These are phyloP conservation scores for Palloptera scutellata DNA, from an alignment of 2,888 invertebrate species.

Conservation along the genomic window DNA sequence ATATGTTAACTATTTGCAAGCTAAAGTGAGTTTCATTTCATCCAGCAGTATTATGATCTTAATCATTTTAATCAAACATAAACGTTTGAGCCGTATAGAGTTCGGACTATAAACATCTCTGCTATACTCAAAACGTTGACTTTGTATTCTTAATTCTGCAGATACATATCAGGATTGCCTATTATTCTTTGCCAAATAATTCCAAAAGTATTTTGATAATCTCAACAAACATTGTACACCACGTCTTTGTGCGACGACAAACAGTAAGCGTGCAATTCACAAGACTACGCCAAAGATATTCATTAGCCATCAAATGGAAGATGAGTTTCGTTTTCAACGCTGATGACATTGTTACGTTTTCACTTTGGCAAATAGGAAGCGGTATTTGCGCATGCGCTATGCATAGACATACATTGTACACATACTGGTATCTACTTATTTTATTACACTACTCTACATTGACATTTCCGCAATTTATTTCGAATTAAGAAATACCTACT, in stretches of 20 bases:
- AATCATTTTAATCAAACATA: too few species aligned
- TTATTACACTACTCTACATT: not conserved
- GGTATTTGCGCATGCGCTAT: not conserved
- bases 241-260: not conserved
- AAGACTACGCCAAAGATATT: not conserved
- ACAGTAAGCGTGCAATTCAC: not conserved
- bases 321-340: not conserved
- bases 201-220: too few species aligned
- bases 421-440: too few species aligned
- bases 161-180: too few species aligned
- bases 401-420: not conserved
- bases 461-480: slow-evolving; percentile 2
- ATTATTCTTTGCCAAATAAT: too few species aligned
- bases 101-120: too few species aligned
- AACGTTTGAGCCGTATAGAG: too few species aligned
- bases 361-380: not conserved
- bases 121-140: too few species aligned
- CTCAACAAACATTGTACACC: not conserved
- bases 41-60: too few species aligned
- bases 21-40: too few species aligned
- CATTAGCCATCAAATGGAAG: not conserved
- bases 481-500: not conserved
- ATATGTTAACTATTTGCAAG: too few species aligned
- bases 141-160: too few species aligned
- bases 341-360: not conserved